Conservation (phyloP, 2,113 vertebrate genomes). For the Takifugu flavidus region DNA sequence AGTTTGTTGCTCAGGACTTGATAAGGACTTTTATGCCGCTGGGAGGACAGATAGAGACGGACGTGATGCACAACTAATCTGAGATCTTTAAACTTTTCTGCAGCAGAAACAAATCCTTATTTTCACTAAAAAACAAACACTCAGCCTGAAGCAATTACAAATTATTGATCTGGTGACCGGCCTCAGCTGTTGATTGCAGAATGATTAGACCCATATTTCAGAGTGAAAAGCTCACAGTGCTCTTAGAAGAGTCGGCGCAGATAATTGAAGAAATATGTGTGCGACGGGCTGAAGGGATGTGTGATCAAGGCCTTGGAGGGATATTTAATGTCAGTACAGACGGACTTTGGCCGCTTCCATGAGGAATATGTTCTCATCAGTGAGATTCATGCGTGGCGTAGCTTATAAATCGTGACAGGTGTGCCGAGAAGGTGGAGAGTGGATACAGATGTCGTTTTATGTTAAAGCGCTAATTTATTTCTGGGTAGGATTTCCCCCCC, state of each 20-base stretch:
- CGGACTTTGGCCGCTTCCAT: conserved; percentile 47
- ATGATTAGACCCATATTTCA: conserved; percentile 35
- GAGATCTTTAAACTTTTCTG: too few relatives aligned
- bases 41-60: not conserved
- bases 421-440: conserved; percentile 8
- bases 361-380: conserved; percentile 10
- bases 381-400: conserved; percentile 20
- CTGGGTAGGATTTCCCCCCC: conserved; percentile 33
- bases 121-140: too few relatives aligned
- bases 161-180: conserved; percentile 46
- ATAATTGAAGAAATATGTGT: conserved; percentile 41
- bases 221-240: conserved; percentile 12
- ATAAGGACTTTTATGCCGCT: not conserved
- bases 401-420: conserved; percentile 19
- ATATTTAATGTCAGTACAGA: conserved; percentile 30
- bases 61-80: too few relatives aligned
- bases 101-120: too few relatives aligned
- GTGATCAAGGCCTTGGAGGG: conserved; percentile 46
- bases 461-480: conserved; percentile 32
- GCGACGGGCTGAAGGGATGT: conserved; percentile 31
- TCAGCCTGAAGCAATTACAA: conserved; percentile 35
- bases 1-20: conserved; percentile 8
- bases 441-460: conserved; percentile 41
- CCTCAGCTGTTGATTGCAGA: conserved; percentile 43
- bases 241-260: conserved; percentile 28